Percentiles rank a stretch among this genome's conserved stretches.
These are phyloP conservation scores for Heterotis niloticus DNA, from an alignment of 2,113 vertebrate genomes.

Conservation along the genomic window DNA sequence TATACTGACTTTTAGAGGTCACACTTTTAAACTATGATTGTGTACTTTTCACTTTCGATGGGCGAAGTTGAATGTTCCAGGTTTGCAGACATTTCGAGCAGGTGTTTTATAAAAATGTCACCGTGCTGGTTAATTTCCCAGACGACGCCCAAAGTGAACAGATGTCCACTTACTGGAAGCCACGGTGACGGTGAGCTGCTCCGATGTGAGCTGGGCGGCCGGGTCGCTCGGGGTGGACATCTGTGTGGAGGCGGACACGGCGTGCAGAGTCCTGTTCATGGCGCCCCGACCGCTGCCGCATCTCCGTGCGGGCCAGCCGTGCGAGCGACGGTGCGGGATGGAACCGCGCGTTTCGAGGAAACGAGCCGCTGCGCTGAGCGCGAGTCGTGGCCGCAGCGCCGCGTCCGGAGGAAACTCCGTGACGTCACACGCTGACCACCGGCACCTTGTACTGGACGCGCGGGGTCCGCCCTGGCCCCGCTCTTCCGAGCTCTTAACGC, in stretches of 20 bases:
- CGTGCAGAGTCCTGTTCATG: neutral
- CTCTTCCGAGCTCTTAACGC: no score
- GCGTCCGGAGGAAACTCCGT: neutral
- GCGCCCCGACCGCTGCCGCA: neutral
- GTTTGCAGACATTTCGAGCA: no score
- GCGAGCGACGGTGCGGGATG: neutral
- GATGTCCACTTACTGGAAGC: slow-evolving; percentile 60
- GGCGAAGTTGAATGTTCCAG: no score
- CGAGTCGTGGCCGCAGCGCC: neutral
- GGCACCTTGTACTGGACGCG: no score
- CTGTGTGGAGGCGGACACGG: slow-evolving; percentile 33
- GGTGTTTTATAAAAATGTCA: neutral
- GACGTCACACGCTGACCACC: no score
- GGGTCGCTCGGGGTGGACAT: slow-evolving; percentile 56
- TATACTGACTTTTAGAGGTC: no score
- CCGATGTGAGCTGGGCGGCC: slow-evolving; percentile 48
- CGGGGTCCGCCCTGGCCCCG: no score
- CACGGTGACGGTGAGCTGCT: slow-evolving; percentile 59
- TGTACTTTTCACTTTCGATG: no score
- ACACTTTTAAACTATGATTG: no score
- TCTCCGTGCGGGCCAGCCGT: neutral
- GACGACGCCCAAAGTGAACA: neutral
- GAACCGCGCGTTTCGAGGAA: neutral
- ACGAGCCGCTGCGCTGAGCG: neutral
- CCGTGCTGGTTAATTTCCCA: neutral